These are phyloP conservation scores for Hylaea fasciaria DNA, from an alignment of 2,888 invertebrate genomes.

Conservation along the genomic window DNA sequence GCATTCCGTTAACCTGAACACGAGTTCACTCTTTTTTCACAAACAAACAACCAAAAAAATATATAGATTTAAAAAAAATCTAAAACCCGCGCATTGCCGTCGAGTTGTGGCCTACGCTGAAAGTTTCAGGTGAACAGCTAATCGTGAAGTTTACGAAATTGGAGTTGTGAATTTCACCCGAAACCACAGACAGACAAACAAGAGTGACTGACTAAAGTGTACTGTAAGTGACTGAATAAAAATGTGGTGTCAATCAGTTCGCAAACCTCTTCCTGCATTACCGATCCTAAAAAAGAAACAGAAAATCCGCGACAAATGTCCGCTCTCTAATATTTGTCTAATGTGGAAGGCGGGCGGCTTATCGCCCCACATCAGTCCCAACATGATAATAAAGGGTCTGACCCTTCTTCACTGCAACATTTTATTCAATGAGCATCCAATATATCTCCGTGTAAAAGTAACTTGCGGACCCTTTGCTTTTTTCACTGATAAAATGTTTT, in stretches of 20 bases:
- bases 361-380: conserved; percentile 62
- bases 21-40: too few species aligned
- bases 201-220: too few species aligned
- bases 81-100: too few species aligned
- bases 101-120: too few species aligned
- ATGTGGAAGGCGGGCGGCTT: conserved; percentile 49
- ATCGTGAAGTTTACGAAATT: too few species aligned
- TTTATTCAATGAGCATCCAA: conserved; percentile 73
- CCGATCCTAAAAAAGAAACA: conserved; percentile 35
- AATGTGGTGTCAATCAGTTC: not conserved
- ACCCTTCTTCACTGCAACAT: conserved; percentile 55
- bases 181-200: too few species aligned
- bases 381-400: conserved; percentile 68
- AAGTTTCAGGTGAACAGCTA: too few species aligned
- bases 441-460: conserved; percentile 53
- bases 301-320: conserved; percentile 44
- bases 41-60: too few species aligned
- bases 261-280: conserved; percentile 34
- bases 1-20: too few species aligned
- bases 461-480: conserved; percentile 37
- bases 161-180: too few species aligned
- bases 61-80: too few species aligned
- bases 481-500: conserved; percentile 20
- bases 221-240: not conserved
- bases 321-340: conserved; percentile 55